Evolutionary conservation across 1,140 invertebrate genomes (phyloP), one percentile per base, ranked within the genome.

Genomic region (Calephelis virginiensis): DNA sequence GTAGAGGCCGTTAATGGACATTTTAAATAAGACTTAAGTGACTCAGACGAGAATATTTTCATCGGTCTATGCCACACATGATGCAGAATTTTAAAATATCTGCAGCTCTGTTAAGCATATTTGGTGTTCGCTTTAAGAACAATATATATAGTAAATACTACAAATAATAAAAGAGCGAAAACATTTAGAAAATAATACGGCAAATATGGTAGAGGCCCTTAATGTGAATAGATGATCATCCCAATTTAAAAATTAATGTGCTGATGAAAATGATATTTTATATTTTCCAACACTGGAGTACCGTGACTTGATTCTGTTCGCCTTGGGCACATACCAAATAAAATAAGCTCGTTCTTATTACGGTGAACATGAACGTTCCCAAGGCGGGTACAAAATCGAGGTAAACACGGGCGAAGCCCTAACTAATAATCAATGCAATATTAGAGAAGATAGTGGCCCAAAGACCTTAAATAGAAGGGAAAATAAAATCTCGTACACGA

Each of bases 281-380:
- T 40, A 60, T 45, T 67, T 67, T 46, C 62, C 67, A n/a, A 64
- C 38, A n/a, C n/a, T 68, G n/a, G 61, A 68, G 28, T 68, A 68
- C 38, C 40, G 12, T 38, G 61, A 64, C 9, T 28, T 68, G 2
- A 63, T 63, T 28, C 46, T 68, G 11, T 64, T 68, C 28, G 61
- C 67, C 11, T 60, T 56, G 43, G 67, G 67, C 38, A 69, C 67
- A 10, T 69, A 69, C 47, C 67, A 69, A 64, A 62, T 73, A 64
- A 59, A 56, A 13, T 68, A 69, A 67, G 64, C 68, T 53, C 47
- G 70, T 2, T 72, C 70, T 1, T 70, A 75, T 53, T 75, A 75
- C 59, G 68, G 68, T 4, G 69, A 70, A 64, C 68, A 72, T 67
- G 63, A 71, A 45, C 59, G 67, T 60, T 69, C 66, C 40, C 67